Base-by-base conservation (phyloP, 1,140 invertebrate species). In the Telenomus remus region DNA sequence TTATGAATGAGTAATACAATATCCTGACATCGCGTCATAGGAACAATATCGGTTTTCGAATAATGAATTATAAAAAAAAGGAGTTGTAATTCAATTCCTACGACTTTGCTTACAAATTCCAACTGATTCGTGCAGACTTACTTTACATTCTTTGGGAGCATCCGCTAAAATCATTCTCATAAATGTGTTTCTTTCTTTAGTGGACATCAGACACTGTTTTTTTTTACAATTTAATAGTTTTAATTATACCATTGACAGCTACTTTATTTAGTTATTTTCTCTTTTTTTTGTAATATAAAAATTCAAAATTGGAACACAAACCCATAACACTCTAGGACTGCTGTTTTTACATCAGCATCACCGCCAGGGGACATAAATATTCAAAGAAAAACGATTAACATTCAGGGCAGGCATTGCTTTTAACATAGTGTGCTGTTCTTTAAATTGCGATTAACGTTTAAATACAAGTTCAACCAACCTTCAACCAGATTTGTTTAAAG, bases 61-160 rank as follows among this genome's bases (percentile, higher is more conserved):
- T 27, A 27, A 27, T 27, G 19, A 27, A n/a, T n/a, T n/a, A n/a
- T n/a, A 27, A 27, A 27, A 27, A 27, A 27, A 27, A 27, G 19
- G 19, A 27, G 19, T 27, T 27, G 19, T 27, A 27, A 27, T 27
- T 27, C 11, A 35, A 60, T 69, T 69, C 55, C 65, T 13, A 51
- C 54, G 56, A 69, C 60, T 69, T 60, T 27, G 46, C 56, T 54
- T 39, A 9, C 8, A 42, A 69, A 57, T 64, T 73, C 59, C 4
- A 60, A 59, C 48, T 72, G 49, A 54, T 72, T 64, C 33, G 37
- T 47, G 49, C 54, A 64, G 43, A 51, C 47, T 46, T 64, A 73
- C 60, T 65, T 56, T 72, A 63, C 53, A 73, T 55, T 73, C 70
- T 73, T 73, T 73, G 70, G 70, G 61, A 65, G 19, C 61, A 65